Percentiles rank a stretch among this genome's conserved stretches.
phyloP scores from a whole-genome alignment of 2,888 invertebrate species.

The Tricholauxania praeusta region DNA sequence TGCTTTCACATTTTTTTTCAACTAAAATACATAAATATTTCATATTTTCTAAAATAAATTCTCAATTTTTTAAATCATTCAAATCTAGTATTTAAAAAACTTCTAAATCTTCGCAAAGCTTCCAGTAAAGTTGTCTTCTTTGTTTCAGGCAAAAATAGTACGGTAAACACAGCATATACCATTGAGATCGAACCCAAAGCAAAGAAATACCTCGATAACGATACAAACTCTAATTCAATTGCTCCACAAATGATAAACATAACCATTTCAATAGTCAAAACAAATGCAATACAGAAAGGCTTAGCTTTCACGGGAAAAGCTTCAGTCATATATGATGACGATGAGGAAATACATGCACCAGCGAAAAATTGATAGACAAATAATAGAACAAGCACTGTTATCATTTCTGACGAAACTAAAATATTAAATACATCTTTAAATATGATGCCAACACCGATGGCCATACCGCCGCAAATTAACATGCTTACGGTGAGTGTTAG shows the following conservation, averaged over 20 bases:
- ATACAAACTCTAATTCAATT: neutral
- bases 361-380: conserved; percentile 54
- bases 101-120: conserved; percentile 51
- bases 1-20: too few relatives aligned
- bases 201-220: conserved; percentile 48
- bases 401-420: conserved; percentile 37
- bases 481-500: conserved; percentile 49
- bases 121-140: conserved; percentile 51
- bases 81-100: neutral
- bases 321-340: conserved; percentile 60
- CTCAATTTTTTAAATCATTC: too few relatives aligned
- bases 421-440: conserved; percentile 26
- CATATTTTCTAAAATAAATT: too few relatives aligned
- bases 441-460: conserved; percentile 50
- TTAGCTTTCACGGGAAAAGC: conserved; percentile 60
- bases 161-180: conserved; percentile 46
- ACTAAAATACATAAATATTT: too few relatives aligned
- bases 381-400: conserved; percentile 48
- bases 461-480: conserved; percentile 45
- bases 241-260: conserved; percentile 45
- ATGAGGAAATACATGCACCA: conserved; percentile 53
- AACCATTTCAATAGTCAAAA: conserved; percentile 53
- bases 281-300: conserved; percentile 53
- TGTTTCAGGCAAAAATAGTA: conserved; percentile 58
- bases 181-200: conserved; percentile 50